Conservation (phyloP, 1,140 invertebrate species). For the Drosophila ironensis region DNA sequence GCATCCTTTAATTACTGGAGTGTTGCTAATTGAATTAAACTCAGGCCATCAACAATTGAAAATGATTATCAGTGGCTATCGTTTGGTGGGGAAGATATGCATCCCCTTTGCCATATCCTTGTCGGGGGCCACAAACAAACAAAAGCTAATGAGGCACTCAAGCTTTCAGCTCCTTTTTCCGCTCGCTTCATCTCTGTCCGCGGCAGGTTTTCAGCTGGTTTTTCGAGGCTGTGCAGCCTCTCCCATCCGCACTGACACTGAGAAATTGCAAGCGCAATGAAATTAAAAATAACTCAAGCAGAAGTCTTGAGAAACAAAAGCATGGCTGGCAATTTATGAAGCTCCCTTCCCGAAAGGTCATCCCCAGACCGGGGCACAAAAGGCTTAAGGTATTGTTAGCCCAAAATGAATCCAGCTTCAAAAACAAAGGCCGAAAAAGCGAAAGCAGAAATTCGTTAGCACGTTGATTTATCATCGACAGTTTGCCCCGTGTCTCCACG, state of each 20-base stretch:
- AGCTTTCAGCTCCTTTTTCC: neutral
- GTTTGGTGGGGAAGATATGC: slow-evolving; percentile 21
- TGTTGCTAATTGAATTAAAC: slow-evolving; percentile 72
- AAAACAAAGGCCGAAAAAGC: slow-evolving; percentile 42
- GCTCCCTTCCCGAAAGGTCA: neutral
- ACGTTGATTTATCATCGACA: slow-evolving; percentile 75
- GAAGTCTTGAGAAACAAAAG: slow-evolving; percentile 71
- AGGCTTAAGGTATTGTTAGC: slow-evolving; percentile 67
- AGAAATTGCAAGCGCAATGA: slow-evolving; percentile 72
- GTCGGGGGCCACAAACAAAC: slow-evolving; percentile 9
- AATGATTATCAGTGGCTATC: slow-evolving; percentile 45
- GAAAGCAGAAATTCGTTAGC: slow-evolving; percentile 61
- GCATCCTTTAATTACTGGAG: slow-evolving; percentile 59
- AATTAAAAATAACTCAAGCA: slow-evolving; percentile 79
- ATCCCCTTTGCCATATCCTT: slow-evolving; percentile 13
- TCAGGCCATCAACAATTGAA: slow-evolving; percentile 45
- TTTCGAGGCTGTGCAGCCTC: neutral
- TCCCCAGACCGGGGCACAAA: slow-evolving; percentile 21
- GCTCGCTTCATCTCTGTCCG: slow-evolving; percentile 25
- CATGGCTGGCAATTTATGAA: slow-evolving; percentile 69
- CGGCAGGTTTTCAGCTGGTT: slow-evolving; percentile 26
- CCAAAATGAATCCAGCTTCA: slow-evolving; percentile 7
- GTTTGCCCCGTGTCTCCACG: slow-evolving; percentile 1
- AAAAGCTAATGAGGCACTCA: slow-evolving; percentile 63
- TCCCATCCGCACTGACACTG: slow-evolving; percentile 69